phyloP scores from a whole-genome alignment of 2,797 vertebrate genomes.

The Lagorchestes hirsutus region DNA sequence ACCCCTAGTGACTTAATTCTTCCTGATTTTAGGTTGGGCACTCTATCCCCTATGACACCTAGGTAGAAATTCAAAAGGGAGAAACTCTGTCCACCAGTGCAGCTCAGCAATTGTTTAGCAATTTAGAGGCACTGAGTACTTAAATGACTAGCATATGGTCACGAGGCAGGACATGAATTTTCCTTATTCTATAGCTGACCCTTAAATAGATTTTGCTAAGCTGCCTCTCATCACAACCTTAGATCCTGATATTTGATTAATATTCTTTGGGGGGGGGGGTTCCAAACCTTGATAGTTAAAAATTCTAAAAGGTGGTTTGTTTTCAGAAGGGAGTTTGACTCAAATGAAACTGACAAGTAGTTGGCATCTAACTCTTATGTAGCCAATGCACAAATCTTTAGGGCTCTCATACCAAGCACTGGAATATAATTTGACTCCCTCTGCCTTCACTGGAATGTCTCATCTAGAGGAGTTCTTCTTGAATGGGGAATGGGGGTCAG shows the following conservation, averaged over 20 bases:
- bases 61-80: too few species aligned
- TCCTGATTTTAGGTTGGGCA: not conserved
- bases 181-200: not conserved
- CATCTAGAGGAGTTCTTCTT: not conserved
- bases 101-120: not conserved
- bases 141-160: not conserved
- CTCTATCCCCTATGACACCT: not conserved
- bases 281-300: not conserved
- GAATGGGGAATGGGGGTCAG: not conserved
- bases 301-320: constrained; percentile 48
- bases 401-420: not conserved
- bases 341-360: constrained; percentile 8
- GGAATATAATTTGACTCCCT: constrained; percentile 6
- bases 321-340: constrained; percentile 23
- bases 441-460: not conserved
- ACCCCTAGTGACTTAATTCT: not conserved
- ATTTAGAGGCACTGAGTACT: not conserved
- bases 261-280: not conserved
- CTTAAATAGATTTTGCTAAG: not conserved
- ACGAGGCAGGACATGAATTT: not conserved
- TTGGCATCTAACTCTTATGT: not conserved
- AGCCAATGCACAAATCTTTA: not conserved
- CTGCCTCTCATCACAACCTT: not conserved
- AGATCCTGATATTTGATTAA: constrained; percentile 26
- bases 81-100: not conserved